These are phyloP conservation scores for Limulus polyphemus DNA, from an alignment of 2,888 invertebrate genomes.

Conservation along the genomic window DNA sequence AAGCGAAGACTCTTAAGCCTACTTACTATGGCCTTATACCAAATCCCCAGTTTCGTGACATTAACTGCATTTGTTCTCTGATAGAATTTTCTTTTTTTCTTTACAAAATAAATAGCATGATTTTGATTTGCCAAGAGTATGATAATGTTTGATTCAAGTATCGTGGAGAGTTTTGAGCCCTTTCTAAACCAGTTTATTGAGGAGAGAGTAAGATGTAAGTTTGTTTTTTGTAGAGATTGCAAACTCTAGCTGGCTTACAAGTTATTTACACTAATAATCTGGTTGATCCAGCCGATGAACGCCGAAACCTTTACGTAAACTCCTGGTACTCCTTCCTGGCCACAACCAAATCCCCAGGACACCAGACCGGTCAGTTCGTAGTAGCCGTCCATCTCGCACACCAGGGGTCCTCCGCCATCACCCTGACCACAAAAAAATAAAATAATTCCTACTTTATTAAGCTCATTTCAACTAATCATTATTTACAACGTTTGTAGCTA, in stretches of 20 bases:
- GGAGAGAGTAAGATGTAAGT: background rate
- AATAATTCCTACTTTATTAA: background rate
- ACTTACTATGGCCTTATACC: too few species aligned
- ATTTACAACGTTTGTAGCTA: too few species aligned
- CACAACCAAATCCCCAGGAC: conserved; percentile 73
- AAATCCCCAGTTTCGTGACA: too few species aligned
- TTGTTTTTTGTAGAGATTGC: background rate
- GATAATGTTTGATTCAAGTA: too few species aligned
- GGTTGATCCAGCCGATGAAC: conserved; percentile 94
- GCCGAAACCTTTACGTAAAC: conserved; percentile 92
- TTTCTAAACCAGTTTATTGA: background rate
- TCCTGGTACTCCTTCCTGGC: conserved; percentile 85
- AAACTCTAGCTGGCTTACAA: background rate
- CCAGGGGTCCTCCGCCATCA: conserved; percentile 84
- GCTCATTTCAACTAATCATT: background rate
- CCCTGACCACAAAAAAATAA: conserved; percentile 46
- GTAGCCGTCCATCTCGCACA: conserved; percentile 82
- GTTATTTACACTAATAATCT: conserved; percentile 80
- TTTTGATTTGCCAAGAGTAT: too few species aligned
- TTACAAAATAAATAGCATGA: too few species aligned
- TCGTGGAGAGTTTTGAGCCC: too few species aligned
- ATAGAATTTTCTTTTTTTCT: too few species aligned
- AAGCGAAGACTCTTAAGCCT: too few species aligned
- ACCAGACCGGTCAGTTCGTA: conserved; percentile 85
- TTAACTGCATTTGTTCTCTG: too few species aligned